Conservation (phyloP, 2,888 invertebrate genomes). For the Electrophaes corylata region DNA sequence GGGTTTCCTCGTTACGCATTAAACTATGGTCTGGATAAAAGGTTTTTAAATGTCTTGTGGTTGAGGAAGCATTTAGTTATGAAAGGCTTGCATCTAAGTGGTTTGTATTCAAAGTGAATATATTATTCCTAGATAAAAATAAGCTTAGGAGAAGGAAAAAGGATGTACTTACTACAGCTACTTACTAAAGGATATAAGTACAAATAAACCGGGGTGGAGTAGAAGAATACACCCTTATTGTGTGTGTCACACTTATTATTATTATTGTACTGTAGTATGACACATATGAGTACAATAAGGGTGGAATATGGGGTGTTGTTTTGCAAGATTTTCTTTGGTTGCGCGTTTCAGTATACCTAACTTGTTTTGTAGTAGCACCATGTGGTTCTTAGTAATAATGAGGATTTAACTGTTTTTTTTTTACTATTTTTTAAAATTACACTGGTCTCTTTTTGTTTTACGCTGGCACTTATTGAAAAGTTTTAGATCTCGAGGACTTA, state of each 20-base stretch:
- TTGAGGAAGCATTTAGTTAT: constrained; percentile 35
- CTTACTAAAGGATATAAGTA: not conserved
- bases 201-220: no score
- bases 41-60: constrained; percentile 51
- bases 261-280: not conserved
- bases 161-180: not conserved
- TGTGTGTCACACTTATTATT: not conserved
- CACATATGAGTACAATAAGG: not conserved
- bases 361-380: no score
- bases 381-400: no score
- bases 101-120: not conserved
- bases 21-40: constrained; percentile 56
- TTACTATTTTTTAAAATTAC: no score
- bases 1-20: constrained; percentile 57
- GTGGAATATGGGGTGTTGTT: not conserved
- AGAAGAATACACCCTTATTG: no score
- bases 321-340: no score
- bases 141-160: not conserved
- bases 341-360: no score
- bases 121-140: not conserved
- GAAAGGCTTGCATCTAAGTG: constrained; percentile 4
- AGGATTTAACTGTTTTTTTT: no score
- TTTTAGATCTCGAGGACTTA: not conserved
- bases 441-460: no score
- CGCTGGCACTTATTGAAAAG: no score